Evolutionary conservation across 1,140 invertebrate genomes (phyloP), one percentile per base, ranked within the genome.

Genomic region (Formica exsecta): DNA sequence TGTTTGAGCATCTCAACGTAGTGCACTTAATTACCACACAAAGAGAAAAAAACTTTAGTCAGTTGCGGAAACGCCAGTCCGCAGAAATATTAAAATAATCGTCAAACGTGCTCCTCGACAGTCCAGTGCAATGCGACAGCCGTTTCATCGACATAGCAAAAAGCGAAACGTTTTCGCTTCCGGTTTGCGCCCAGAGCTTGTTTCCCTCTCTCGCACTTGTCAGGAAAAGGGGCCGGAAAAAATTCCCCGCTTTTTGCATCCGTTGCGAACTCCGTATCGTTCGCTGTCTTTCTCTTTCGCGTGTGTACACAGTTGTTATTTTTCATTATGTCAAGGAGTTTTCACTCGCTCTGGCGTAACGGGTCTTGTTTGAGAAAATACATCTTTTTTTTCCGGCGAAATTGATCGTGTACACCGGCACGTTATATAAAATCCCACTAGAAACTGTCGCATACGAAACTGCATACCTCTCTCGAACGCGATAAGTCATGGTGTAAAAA

Each of bases 311-410:
- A 5, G 68, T 29, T 83, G 79, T 83, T 83, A 83, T 83, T 83
- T 83, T 83, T 83, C 79, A 83, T 83, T 83, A 83, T 73, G 79
- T 83, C 79, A 74, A 83, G 68, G 79, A 83, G 68, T 83, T 83
- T 83, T 54, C 79, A 83, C 54, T 74, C 32, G 51, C 79, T 66
- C 25, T 73, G 68, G 79, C 19, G 79, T 57, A 74, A 83, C 54
- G 79, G n/a, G 59, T 62, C 68, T 83, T 70, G 38, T 83, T 83
- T 74, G 54, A 83, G 68, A 74, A 83, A 83, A 83, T 83, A 83
- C 68, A 83, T 83, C 79, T 62, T 83, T 83, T 83, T 48, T 38
- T 32, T 32, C 3, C 68, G 29, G 54, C 38, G 41, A 83, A 83
- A 83, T 83, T 74, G 79, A 83, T 83, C 79, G 54, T 83, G 68